These are phyloP conservation scores for Lysiphlebus fabarum DNA, from an alignment of 1,140 invertebrate species.

Conservation along the genomic window DNA sequence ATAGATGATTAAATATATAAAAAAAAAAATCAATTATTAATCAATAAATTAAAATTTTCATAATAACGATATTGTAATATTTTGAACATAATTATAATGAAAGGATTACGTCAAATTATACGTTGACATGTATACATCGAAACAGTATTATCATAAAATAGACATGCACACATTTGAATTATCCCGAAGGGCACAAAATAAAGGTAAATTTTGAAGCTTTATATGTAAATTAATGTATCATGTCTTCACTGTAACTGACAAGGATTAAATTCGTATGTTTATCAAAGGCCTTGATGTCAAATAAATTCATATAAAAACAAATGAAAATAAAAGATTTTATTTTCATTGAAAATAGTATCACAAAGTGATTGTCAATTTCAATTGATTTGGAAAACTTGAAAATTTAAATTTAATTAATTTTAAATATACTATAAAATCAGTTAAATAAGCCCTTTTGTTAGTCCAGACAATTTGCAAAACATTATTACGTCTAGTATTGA, in stretches of 20 bases:
- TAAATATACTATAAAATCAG: neutral
- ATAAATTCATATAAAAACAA: neutral
- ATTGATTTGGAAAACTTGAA: neutral
- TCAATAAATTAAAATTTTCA: neutral
- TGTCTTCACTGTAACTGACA: conserved; percentile 10
- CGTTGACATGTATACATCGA: conserved; percentile 17
- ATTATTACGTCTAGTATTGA: too few relatives aligned
- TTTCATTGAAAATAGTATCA: neutral
- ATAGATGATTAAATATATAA: too few relatives aligned
- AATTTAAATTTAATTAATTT: neutral
- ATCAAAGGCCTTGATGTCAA: neutral
- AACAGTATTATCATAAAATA: conserved; percentile 11
- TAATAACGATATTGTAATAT: neutral
- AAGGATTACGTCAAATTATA: conserved; percentile 7
- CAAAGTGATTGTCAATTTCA: neutral
- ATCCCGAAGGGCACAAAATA: neutral
- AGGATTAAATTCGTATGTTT: neutral
- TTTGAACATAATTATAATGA: neutral
- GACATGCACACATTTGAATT: conserved; percentile 2
- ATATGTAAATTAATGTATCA: conserved; percentile 20
- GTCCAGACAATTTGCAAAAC: too few relatives aligned
- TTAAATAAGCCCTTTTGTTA: too few relatives aligned
- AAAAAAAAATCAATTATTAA: neutral
- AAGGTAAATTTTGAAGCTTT: conserved; percentile 2
- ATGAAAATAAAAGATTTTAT: neutral